Evolutionary conservation across 1,140 invertebrate genomes (phyloP), one percentile per base, ranked within the genome.

Genomic region (Drepana arcuata): DNA sequence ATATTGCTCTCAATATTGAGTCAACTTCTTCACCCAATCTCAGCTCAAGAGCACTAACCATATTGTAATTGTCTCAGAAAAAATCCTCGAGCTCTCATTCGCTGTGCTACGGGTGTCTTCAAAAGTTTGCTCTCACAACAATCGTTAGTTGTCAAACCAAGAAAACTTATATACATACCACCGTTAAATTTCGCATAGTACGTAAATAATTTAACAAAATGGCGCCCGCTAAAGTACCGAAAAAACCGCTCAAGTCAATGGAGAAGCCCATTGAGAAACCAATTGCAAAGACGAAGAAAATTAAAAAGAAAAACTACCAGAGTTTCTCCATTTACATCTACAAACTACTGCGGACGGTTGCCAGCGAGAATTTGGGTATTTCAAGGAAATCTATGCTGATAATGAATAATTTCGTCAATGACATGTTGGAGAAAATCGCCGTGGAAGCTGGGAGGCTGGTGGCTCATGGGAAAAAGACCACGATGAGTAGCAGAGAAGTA

Each of bases 321-420:
- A 88, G 83, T 39, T 93, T 91, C 82, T 85, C 86, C n/a, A 88
- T 89, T 34, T 92, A 92, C 70, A 84, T 90, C n/a, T 90, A 89
- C 73, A 92, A 91, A 55, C 83, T 93, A 9, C 55, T 93, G 56
- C 89, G 90, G 51, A 49, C 45, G 3, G 42, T 70, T 0, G 44
- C 46, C 1, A 54, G 59, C 2, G 34, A 56, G 0, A 85, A 89
- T 36, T 83, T 67, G 14, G 59, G 66, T 1, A 77, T 80, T 6
- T 67, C 68, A 0, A 48, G 44, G 6, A 64, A 74, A 9, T 67
- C 62, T 0, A 90, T 90, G 87, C 62, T 79, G 29, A 89, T 90
- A 26, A 89, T 90, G 87, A 89, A 90, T 49, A 86, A 86, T 34
- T 90, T 91, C 10, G 62, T 80, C 0, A 65, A 58, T 14, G 75